A percentile compares a stretch with the other conserved stretches of the same genome.
Conservation (phyloP, 2,113 vertebrate species). For the Cryptoleucopteryx plumbea region DNA sequence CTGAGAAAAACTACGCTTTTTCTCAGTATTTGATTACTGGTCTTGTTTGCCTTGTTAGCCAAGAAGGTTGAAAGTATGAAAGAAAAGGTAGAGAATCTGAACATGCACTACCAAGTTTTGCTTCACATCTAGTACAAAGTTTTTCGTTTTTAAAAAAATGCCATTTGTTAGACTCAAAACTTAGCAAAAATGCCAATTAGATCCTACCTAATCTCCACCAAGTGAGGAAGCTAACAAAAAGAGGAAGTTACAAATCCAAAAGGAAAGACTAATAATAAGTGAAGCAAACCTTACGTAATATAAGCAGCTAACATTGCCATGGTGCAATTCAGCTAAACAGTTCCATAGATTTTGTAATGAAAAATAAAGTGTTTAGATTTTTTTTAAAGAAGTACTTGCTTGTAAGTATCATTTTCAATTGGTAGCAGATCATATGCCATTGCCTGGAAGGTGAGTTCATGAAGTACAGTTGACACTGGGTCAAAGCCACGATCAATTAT, state of each 20-base stretch:
- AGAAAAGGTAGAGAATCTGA: neutral
- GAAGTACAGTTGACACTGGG: conserved; percentile 91
- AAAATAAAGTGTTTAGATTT: neutral
- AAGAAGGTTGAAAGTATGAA: neutral
- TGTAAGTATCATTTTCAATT: conserved; percentile 90
- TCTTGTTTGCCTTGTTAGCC: neutral
- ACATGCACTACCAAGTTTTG: neutral
- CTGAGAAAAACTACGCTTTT: neutral
- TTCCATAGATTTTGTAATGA: neutral
- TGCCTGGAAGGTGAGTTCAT: conserved; percentile 97
- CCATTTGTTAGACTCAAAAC: neutral
- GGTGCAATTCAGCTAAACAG: neutral
- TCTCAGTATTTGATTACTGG: neutral
- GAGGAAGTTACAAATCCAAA: neutral
- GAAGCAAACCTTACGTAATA: neutral
- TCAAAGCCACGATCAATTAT: conserved; percentile 95
- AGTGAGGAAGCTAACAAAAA: neutral
- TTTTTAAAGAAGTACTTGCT: conserved; percentile 74
- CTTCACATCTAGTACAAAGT: neutral
- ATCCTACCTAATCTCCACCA: neutral
- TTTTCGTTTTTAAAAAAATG: neutral
- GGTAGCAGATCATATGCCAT: conserved; percentile 96
- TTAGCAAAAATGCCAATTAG: neutral
- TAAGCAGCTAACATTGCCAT: neutral
- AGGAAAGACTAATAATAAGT: neutral